Evolutionary conservation across 1,140 invertebrate genomes (phyloP).

Genomic region (Philopotamus ludificatus): DNA sequence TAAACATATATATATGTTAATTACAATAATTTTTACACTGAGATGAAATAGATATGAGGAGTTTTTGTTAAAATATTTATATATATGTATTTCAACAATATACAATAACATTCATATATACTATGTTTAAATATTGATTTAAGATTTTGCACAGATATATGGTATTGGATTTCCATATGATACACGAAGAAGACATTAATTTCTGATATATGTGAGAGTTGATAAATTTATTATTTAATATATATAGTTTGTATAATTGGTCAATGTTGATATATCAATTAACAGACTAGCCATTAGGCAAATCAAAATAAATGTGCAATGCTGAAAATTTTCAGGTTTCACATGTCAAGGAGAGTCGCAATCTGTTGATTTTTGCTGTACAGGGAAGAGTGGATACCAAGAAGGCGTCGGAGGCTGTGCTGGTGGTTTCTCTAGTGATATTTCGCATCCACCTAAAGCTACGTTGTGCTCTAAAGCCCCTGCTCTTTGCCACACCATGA

Average conservation of each 20-base stretch:
- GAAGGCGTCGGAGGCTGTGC: constrained; percentile 74
- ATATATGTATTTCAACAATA: too few species aligned
- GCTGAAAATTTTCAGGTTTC: constrained; percentile 11
- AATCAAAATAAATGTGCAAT: background rate
- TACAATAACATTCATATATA: too few species aligned
- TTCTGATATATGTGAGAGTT: too few species aligned
- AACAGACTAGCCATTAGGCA: background rate
- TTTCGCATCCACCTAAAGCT: constrained; percentile 81
- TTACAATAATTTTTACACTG: too few species aligned
- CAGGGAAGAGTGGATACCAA: constrained; percentile 89
- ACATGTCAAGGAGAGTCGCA: constrained; percentile 68
- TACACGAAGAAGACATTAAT: too few species aligned
- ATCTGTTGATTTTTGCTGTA: constrained; percentile 67
- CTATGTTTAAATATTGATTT: too few species aligned
- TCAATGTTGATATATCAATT: background rate
- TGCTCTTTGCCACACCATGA: constrained; percentile 87
- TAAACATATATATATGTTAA: too few species aligned
- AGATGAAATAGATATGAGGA: too few species aligned
- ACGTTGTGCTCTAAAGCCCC: constrained; percentile 85
- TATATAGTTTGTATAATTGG: background rate
- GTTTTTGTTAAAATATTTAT: too few species aligned
- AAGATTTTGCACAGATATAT: too few species aligned
- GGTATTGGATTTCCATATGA: too few species aligned
- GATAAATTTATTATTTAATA: too few species aligned
- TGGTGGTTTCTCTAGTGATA: constrained; percentile 76